Percentiles rank a stretch among this genome's conserved stretches.
Conservation (phyloP, 2,888 invertebrate genomes). For the Pelosia muscerda region DNA sequence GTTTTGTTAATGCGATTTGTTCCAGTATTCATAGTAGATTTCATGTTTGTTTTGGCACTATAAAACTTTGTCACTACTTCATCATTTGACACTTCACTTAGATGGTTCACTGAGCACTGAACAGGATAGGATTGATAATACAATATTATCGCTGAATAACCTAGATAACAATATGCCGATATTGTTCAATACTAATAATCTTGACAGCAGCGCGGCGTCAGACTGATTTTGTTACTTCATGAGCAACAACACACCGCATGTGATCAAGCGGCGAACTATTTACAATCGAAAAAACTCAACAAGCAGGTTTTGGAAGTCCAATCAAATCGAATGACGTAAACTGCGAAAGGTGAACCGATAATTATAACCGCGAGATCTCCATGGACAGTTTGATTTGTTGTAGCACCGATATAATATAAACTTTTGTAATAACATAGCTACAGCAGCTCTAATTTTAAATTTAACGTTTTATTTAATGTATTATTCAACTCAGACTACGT, state of each 20-base stretch:
- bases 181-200: slow-evolving; percentile 45
- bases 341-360: slow-evolving; percentile 61
- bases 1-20: slow-evolving; percentile 40
- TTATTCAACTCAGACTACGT: slow-evolving; percentile 52
- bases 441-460: slow-evolving; percentile 23
- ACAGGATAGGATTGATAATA: slow-evolving; percentile 66
- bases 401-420: slow-evolving; percentile 22
- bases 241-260: slow-evolving; percentile 62
- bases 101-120: slow-evolving; percentile 62
- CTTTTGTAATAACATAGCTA: slow-evolving; percentile 40
- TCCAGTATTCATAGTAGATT: slow-evolving; percentile 42
- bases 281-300: slow-evolving; percentile 78
- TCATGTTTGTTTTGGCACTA: slow-evolving; percentile 59
- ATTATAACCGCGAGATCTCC: slow-evolving; percentile 58
- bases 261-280: slow-evolving; percentile 73
- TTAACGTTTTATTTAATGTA: slow-evolving; percentile 24
- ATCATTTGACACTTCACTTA: slow-evolving; percentile 60
- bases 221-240: slow-evolving; percentile 50
- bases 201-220: slow-evolving; percentile 31
- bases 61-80: slow-evolving; percentile 44
- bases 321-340: slow-evolving; percentile 76
- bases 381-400: slow-evolving; percentile 44
- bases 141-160: slow-evolving; percentile 61
- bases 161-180: slow-evolving; percentile 68
- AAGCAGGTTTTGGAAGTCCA: slow-evolving; percentile 75